phyloP scores from a whole-genome alignment of 2,797 vertebrate genomes.

The Xiphophorus birchmanni region DNA sequence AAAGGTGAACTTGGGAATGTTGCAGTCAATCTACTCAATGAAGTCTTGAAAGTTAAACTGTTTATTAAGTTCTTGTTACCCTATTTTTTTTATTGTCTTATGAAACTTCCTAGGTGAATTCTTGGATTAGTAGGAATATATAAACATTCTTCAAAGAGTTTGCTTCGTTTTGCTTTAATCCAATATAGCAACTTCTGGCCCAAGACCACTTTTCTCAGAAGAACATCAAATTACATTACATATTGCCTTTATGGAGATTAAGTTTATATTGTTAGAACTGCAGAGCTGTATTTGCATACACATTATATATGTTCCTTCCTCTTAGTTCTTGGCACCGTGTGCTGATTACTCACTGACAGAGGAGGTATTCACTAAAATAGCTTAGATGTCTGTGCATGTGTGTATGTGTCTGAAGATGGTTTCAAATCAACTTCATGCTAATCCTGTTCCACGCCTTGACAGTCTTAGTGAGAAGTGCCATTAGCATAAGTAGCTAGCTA shows the following conservation, averaged over 20 bases:
- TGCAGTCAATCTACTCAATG: not conserved
- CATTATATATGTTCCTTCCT: slow-evolving; percentile 43
- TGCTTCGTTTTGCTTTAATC: slow-evolving; percentile 19
- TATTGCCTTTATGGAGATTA: slow-evolving; percentile 43
- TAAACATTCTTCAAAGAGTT: slow-evolving; percentile 9
- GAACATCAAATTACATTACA: slow-evolving; percentile 37
- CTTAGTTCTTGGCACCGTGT: slow-evolving; percentile 38
- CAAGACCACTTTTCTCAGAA: slow-evolving; percentile 19
- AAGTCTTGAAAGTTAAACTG: not conserved
- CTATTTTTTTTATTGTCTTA: not conserved
- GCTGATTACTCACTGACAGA: slow-evolving; percentile 58
- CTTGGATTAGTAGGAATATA: not conserved
- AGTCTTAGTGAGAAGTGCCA: slow-evolving; percentile 67
- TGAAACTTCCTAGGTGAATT: not conserved
- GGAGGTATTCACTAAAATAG: slow-evolving; percentile 66
- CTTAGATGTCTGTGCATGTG: slow-evolving; percentile 37
- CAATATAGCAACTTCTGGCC: slow-evolving; percentile 25
- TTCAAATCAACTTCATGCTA: slow-evolving; percentile 79
- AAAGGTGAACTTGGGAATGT: not conserved
- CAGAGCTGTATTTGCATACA: slow-evolving; percentile 44
- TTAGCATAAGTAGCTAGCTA: slow-evolving; percentile 77
- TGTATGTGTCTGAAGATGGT: slow-evolving; percentile 25
- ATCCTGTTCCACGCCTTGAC: slow-evolving; percentile 74
- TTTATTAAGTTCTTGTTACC: not conserved
- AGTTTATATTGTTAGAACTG: slow-evolving; percentile 38